Base-by-base conservation (phyloP, 2,888 invertebrate species). In the Tenthredo scrophulariae region DNA sequence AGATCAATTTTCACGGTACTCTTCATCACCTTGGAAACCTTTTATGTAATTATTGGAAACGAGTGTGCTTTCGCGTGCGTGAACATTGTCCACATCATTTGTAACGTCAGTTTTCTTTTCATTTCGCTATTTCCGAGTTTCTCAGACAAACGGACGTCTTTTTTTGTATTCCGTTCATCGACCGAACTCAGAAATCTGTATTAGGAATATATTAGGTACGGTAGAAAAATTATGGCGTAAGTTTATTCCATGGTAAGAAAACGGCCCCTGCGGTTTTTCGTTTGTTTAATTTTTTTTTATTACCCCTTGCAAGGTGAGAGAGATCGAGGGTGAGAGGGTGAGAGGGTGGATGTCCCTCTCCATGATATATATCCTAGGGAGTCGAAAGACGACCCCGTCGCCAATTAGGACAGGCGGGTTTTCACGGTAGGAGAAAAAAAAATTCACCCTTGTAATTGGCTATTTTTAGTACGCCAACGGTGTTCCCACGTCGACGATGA, bases 391-490 rank as follows among this genome's bases (percentile, higher is more conserved):
- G 77, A 50, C 80, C n/a, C 37, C 79, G 79, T 79, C 37, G 54
- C 54, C 79, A 79, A 79, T 79, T 79, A 79, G 79, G 79, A 79
- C 54, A 18, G 10, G 50, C 9, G 15, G 58, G 79, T 37, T 33
- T 33, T 79, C 33, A 18, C 58, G 29, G 29, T 33, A 22, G 33
- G 29, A 33, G 33, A 58, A 37, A 7, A 79, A 79, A 58, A 54
- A 50, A 79, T 50, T 79, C 33, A 54, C 33, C 58, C 58, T 54
- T 26, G 29, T 50, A 79, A 79, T 79, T 79, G 79, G 79, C 54
- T 79, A 79, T 50, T 79, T 79, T 33, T 79, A 79, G 50, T 58
- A 58, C 33, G n/a, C 33, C 79, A 29, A 7, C 54, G 43, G 79
- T 70, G 70, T 70, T 70, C 37, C 50, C 33, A 33, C 58, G 79